phyloP scores from a whole-genome alignment of 1,140 invertebrate species.

The Camponotus pennsylvanicus region DNA sequence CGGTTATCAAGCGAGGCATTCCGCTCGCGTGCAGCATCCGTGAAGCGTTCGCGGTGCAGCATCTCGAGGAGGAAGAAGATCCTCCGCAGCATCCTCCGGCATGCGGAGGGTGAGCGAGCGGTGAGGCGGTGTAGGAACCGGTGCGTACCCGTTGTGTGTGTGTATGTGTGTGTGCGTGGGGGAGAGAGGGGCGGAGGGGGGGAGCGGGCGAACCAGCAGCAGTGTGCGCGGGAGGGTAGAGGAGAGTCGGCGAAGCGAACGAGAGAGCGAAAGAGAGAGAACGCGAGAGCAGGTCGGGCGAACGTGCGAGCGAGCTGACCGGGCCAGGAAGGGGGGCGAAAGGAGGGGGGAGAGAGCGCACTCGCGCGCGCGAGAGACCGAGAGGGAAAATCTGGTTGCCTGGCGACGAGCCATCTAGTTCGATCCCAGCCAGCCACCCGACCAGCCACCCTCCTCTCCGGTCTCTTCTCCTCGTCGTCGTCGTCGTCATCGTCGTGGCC shows the following conservation, averaged over 20 bases:
- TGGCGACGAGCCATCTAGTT: constrained; percentile 86
- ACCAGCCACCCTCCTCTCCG: constrained; percentile 80
- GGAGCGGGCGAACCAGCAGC: background rate
- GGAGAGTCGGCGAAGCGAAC: constrained; percentile 44
- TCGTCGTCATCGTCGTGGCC: background rate
- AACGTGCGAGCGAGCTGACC: constrained; percentile 64
- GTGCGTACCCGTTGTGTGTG: constrained; percentile 1
- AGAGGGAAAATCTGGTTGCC: constrained; percentile 84
- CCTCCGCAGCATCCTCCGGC: constrained; percentile 37
- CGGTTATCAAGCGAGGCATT: background rate
- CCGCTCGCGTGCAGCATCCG: background rate
- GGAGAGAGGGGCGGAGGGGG: background rate
- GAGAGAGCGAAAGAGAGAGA: constrained; percentile 39
- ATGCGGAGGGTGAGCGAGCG: constrained; percentile 35
- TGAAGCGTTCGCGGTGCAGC: background rate
- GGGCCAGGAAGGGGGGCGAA: constrained; percentile 59
- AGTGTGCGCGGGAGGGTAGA: constrained; percentile 42
- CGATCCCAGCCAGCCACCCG: constrained; percentile 85
- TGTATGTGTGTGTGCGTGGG: background rate
- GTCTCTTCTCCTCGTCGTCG: constrained; percentile 55
- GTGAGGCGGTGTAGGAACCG: constrained; percentile 30
- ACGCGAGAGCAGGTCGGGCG: constrained; percentile 43
- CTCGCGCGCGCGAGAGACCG: constrained; percentile 65
- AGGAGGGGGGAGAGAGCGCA: constrained; percentile 45
- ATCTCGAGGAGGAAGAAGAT: constrained; percentile 13